Evolutionary conservation across 2,113 vertebrate genomes (phyloP).

Genomic region (Zapornia atra): DNA sequence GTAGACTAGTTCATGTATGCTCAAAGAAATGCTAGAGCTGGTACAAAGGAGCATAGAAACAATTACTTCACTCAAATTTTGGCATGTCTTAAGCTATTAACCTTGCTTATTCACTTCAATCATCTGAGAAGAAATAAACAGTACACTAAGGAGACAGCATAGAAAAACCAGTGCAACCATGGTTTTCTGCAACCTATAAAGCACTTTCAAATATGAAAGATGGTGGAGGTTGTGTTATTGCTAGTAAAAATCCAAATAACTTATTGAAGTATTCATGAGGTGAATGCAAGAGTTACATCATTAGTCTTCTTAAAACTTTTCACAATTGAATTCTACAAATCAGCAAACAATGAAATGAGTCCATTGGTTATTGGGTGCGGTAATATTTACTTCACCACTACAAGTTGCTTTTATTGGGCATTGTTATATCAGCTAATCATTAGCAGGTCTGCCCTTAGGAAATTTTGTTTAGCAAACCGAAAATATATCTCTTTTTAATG

Average conservation of each 20-base stretch:
- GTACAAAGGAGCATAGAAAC: background rate
- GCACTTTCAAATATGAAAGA: background rate
- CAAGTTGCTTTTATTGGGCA: slow-evolving; percentile 38
- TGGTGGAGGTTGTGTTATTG: background rate
- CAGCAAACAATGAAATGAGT: slow-evolving; percentile 44
- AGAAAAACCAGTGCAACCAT: background rate
- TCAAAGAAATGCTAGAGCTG: background rate
- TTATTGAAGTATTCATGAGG: background rate
- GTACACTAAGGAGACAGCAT: background rate
- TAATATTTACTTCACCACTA: slow-evolving; percentile 29
- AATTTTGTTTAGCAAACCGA: slow-evolving; percentile 53
- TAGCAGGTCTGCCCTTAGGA: slow-evolving; percentile 61
- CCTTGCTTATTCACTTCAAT: background rate
- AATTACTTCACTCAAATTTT: background rate
- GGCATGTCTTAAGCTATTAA: background rate
- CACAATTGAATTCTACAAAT: slow-evolving; percentile 21
- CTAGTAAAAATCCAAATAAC: background rate
- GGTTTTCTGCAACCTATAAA: background rate
- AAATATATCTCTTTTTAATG: slow-evolving; percentile 56
- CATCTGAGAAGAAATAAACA: background rate
- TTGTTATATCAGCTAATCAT: slow-evolving; percentile 58
- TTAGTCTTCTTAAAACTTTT: slow-evolving; percentile 5
- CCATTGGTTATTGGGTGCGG: background rate
- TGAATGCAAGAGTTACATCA: background rate
- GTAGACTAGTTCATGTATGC: background rate